Evolutionary conservation across 2,113 vertebrate species (phyloP).

Genomic region (Saimiri boliviensis): DNA sequence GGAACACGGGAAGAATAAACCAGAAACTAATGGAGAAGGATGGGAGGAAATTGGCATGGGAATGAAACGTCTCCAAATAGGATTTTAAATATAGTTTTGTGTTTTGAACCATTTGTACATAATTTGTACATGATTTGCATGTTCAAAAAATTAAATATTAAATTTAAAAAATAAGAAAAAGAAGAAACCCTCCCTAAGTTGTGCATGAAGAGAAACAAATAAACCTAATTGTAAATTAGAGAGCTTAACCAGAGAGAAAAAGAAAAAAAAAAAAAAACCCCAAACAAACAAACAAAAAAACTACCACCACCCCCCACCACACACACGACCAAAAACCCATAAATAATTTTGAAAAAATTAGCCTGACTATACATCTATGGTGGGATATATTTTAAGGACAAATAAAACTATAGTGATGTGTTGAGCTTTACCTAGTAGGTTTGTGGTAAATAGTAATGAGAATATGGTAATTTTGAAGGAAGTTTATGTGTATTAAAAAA

Average conservation of each 20-base stretch:
- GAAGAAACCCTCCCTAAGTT: not conserved
- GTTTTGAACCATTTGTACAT: not conserved
- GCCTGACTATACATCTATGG: not conserved
- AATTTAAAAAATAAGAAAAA: not conserved
- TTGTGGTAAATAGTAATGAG: not conserved
- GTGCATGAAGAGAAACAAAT: not conserved
- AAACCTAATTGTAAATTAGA: not conserved
- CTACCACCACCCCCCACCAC: no score
- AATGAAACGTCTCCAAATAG: not conserved
- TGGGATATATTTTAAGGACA: not conserved
- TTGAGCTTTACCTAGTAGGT: not conserved
- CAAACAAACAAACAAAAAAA: no score
- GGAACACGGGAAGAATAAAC: not conserved
- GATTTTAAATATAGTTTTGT: not conserved
- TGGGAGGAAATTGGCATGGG: not conserved
- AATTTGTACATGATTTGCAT: not conserved
- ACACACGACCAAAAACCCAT: not conserved
- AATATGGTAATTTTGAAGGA: not conserved
- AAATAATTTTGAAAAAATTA: not conserved
- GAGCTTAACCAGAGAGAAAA: not conserved
- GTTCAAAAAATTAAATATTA: conserved; percentile 27
- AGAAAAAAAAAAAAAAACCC: not conserved
- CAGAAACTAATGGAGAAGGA: not conserved
- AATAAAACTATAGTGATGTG: not conserved
- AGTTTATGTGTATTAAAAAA: not conserved